Conservation (phyloP, 2,113 vertebrate genomes). For the Leucosticte australis region DNA sequence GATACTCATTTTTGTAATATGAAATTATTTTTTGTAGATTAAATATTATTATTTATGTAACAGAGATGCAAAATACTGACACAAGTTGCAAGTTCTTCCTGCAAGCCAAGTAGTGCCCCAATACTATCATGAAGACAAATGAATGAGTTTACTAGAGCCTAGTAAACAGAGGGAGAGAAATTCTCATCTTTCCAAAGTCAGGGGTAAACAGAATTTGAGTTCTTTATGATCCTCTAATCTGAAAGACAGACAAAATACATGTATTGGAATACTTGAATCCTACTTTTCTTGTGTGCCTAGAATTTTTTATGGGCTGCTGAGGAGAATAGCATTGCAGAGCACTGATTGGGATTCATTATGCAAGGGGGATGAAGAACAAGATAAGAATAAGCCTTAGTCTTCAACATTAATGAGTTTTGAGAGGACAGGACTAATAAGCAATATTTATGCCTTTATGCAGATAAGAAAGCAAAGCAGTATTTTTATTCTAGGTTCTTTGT, state of each 20-base stretch:
- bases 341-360: not conserved
- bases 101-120: not conserved
- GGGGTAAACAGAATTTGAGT: not conserved
- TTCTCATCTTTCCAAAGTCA: not conserved
- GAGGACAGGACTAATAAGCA: not conserved
- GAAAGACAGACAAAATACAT: not conserved
- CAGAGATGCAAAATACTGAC: not conserved
- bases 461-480: not conserved
- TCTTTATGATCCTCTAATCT: not conserved
- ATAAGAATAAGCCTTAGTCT: not conserved
- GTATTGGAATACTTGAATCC: not conserved
- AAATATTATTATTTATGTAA: constrained; percentile 9
- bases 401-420: not conserved
- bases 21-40: not conserved
- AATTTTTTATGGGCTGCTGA: not conserved
- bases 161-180: not conserved
- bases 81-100: not conserved
- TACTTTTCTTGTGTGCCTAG: not conserved
- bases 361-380: not conserved
- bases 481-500: not conserved
- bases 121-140: not conserved
- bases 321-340: not conserved
- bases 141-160: not conserved
- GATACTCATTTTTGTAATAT: not conserved
- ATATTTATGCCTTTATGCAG: not conserved